These are phyloP conservation scores for Callosobruchus maculatus DNA, from an alignment of 2,888 invertebrate genomes.

Conservation along the genomic window DNA sequence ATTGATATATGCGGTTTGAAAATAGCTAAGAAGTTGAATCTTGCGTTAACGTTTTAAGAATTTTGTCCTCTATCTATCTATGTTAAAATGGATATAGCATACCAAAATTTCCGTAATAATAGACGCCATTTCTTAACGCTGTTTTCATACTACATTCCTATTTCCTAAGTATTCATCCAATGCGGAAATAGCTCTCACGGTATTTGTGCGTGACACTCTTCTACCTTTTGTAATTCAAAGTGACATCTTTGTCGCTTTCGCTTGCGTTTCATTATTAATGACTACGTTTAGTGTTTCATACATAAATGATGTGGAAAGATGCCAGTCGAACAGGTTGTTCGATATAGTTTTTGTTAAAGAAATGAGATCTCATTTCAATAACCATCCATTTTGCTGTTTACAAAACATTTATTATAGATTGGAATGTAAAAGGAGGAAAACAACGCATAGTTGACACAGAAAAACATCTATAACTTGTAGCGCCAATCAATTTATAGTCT, in stretches of 20 bases:
- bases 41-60: too few relatives aligned
- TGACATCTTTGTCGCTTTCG: background rate
- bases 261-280: background rate
- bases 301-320: background rate
- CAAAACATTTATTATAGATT: background rate
- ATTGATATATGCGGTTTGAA: too few relatives aligned
- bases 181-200: background rate
- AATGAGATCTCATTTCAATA: background rate
- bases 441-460: background rate
- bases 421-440: background rate
- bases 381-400: background rate
- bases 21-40: too few relatives aligned
- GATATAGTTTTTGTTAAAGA: background rate
- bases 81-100: too few relatives aligned
- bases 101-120: too few relatives aligned
- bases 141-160: too few relatives aligned
- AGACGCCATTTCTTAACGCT: too few relatives aligned
- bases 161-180: background rate
- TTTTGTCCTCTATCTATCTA: too few relatives aligned
- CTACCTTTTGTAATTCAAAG: background rate
- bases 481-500: too few relatives aligned
- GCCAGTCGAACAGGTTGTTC: background rate
- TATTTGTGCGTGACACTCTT: background rate
- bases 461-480: too few relatives aligned
- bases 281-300: background rate